Conservation (phyloP, 2,797 vertebrate species). For the Anas acuta region DNA sequence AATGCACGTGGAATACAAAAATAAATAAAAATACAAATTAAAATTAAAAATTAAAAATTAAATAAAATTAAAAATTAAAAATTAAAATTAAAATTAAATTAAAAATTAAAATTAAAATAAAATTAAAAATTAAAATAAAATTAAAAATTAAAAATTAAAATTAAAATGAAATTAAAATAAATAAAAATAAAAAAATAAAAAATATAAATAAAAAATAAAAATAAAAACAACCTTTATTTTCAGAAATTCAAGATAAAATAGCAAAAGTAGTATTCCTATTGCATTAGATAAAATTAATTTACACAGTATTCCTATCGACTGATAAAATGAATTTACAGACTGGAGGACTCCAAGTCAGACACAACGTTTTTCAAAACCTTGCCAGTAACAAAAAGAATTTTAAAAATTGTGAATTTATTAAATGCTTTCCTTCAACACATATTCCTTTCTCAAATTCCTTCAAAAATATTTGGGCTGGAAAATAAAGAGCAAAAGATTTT, state of each 20-base stretch:
- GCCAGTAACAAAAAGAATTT: rapidly evolving
- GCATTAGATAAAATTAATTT: no score
- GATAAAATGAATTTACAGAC: background rate
- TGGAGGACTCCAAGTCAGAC: rapidly evolving
- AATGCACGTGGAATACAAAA: no score
- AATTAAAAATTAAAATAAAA: no score
- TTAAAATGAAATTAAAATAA: background rate
- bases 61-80: no score
- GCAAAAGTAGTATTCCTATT: background rate
- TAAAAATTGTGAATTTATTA: background rate
- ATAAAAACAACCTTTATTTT: background rate
- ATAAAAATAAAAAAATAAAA: no score
- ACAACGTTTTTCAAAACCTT: background rate
- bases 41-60: no score
- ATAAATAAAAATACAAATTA: background rate
- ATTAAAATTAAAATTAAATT: background rate
- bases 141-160: no score
- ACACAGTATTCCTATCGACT: no score
- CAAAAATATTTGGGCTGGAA: background rate
- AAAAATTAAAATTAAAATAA: no score
- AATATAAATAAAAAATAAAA: background rate
- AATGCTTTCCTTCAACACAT: rapidly evolving
- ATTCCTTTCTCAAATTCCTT: background rate
- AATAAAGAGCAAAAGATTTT: background rate
- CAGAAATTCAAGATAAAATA: background rate